Conservation (phyloP, 2,888 invertebrate genomes). For the Papilio gigon region DNA sequence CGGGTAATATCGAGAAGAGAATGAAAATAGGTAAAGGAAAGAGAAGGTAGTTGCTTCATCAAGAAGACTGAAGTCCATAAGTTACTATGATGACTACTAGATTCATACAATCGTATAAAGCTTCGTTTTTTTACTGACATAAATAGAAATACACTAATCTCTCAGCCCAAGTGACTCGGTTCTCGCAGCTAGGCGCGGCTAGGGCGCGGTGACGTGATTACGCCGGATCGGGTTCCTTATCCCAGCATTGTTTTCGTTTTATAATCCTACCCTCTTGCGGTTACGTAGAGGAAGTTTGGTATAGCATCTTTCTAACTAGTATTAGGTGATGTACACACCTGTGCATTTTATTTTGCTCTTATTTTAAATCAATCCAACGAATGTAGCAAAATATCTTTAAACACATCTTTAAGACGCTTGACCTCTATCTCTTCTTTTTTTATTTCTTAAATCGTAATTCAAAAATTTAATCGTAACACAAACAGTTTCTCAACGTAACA, state of each 20-base stretch:
- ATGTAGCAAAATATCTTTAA: slow-evolving; percentile 41
- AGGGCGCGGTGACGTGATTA: slow-evolving; percentile 63
- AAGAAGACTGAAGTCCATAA: too few relatives aligned
- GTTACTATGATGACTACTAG: background rate
- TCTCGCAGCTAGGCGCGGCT: slow-evolving; percentile 54
- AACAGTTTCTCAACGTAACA: background rate
- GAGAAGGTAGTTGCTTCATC: too few relatives aligned
- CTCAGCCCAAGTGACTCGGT: background rate
- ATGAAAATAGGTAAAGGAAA: too few relatives aligned
- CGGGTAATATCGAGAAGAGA: too few relatives aligned
- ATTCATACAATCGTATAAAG: too few relatives aligned
- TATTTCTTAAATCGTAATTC: background rate
- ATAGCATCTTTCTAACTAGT: slow-evolving; percentile 53
- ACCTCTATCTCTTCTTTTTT: background rate
- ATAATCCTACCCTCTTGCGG: slow-evolving; percentile 61
- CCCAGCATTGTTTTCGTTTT: slow-evolving; percentile 54
- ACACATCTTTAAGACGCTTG: background rate
- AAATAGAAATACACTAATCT: background rate
- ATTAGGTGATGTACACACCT: slow-evolving; percentile 36
- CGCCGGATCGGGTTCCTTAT: slow-evolving; percentile 66
- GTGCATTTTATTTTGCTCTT: background rate
- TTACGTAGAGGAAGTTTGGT: slow-evolving; percentile 71
- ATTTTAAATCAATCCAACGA: background rate
- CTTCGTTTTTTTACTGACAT: too few relatives aligned
- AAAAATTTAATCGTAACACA: too few relatives aligned